Evolutionary conservation across 2,113 vertebrate species (phyloP), one percentile per base, ranked within the genome.

Genomic region (Lagenorhynchus albirostris): DNA sequence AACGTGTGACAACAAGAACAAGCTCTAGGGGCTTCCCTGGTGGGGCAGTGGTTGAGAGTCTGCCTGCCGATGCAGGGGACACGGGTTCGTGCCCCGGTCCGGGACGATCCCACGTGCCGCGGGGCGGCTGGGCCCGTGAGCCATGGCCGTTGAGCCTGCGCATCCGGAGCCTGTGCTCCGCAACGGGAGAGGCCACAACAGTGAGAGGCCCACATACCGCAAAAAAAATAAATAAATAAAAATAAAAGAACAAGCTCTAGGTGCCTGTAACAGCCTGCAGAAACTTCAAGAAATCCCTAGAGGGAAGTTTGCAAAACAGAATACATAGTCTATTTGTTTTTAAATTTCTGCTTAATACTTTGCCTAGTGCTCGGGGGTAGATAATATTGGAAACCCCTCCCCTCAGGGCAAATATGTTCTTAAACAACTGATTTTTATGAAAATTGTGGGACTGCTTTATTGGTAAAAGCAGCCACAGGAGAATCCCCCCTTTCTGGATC

Each of bases 1-100:
- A 47, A 33, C 25, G 47, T 2, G 4, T 33, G 12, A 0, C 26
- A 10, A 10, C 1, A 8, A 23, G 0, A 58, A 47, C 11, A 15
- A 47, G 70, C 8, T 53, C 68, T 20, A 17, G 38, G 41, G 44
- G 9, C 44, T 47, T 47, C 44, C 44, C 44, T 47, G 44, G 44
- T 47, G 44, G 9, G 9, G 2, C 44, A 47, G 44, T 47, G 44
- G 44, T 47, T 47, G 44, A 47, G 44, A 47, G 44, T 44, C 44
- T 1, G 8, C 44, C 44, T 10, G 44, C 8, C 44, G 44, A 44
- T 44, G 44, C 44, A 9, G 44, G 41, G 41, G 41, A 44, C 41
- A 1, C 1, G 41, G 41, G 41, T 44, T 44, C 7, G 41, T 44
- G 41, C 44, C 44, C 44, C 8, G 44, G 44, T 44, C 44, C 8